Evolutionary conservation across 2,797 vertebrate genomes (phyloP), one percentile per base, ranked within the genome.

Genomic region (Notoglanidium macrostoma): DNA sequence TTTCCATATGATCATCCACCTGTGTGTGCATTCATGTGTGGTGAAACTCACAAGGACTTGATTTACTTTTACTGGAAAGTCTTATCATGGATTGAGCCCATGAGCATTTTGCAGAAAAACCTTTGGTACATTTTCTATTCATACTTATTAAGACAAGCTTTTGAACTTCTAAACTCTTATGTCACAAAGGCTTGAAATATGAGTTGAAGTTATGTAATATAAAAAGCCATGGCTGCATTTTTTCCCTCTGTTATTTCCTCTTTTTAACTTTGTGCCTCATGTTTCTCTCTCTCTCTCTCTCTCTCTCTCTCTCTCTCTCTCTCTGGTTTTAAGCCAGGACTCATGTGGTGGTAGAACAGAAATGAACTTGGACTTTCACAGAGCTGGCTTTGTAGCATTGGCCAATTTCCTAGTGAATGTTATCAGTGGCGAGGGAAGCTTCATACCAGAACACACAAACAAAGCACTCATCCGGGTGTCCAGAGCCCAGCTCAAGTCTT

Each of bases 301-400:
- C 72, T 46, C 40, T n/a, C 23, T 77, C 74, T 21, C 54, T 51
- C 73, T 54, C 49, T 17, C 23, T 54, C 49, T 29, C 14, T 51
- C 21, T 72, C 51, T 79, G 59, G 59, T 65, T 44, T 78, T 2
- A 65, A 61, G 55, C 78, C 57, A 61, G 74, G 40, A 35, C 83
- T 80, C 76, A 40, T 86, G 65, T 76, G 76, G 76, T 40, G 83
- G 54, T 78, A 84, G 74, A 85, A 88, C 83, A 85, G 44, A 85
- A 85, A 81, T 59, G 86, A 68, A 67, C 86, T 88, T 88, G 14
- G 85, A 83, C 89, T 90, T 82, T 19, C 87, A 95, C 94, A 94
- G 89, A 81, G 91, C 91, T 85, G 26, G 49, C 90, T 91, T 93
- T 94, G 93, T 94, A 93, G 92, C 90, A 46, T 0, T 78, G 87